These are phyloP conservation scores for Arbacia lixula DNA, from an alignment of 53 echinoderm and acorn worm species.

Conservation along the genomic window DNA sequence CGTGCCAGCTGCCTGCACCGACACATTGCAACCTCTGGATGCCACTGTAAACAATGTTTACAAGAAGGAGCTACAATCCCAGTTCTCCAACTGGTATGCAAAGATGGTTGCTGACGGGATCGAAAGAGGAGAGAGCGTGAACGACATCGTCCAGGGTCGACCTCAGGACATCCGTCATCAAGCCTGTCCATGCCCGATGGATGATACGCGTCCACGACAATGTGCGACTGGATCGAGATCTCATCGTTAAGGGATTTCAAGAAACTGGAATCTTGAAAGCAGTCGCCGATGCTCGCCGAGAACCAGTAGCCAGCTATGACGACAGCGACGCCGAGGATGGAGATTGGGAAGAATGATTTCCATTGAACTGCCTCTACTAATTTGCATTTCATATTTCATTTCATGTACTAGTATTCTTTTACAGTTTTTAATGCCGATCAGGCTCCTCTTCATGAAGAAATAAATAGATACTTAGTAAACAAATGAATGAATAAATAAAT, in stretches of 20 bases:
- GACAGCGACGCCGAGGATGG: constrained; percentile 54
- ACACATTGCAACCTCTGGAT: constrained; percentile 45
- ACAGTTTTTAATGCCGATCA: no score
- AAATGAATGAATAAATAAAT: no score
- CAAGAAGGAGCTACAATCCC: constrained; percentile 44
- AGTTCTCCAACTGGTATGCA: constrained; percentile 53
- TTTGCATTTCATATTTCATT: no score
- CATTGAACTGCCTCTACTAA: background rate
- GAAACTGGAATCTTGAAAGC: constrained; percentile 47
- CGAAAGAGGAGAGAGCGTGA: constrained; percentile 6
- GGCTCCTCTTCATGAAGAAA: no score
- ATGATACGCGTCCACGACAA: constrained; percentile 22
- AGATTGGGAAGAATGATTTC: constrained; percentile 12
- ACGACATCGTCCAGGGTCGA: constrained; percentile 33
- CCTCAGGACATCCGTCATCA: constrained; percentile 48
- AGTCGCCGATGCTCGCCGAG: constrained; percentile 23
- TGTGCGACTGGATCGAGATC: constrained; percentile 3
- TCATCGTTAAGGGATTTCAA: constrained; percentile 53
- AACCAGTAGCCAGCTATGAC: constrained; percentile 1
- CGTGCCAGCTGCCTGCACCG: constrained; percentile 35
- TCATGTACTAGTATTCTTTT: no score
- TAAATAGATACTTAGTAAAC: no score
- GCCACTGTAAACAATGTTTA: constrained; percentile 48
- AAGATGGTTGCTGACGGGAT: constrained; percentile 25
- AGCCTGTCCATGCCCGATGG: constrained; percentile 45